A percentile compares a stretch with the other conserved stretches of the same genome.
Evolutionary conservation across 2,888 invertebrate species (phyloP).

Genomic region (Drosophila melanocephala): DNA sequence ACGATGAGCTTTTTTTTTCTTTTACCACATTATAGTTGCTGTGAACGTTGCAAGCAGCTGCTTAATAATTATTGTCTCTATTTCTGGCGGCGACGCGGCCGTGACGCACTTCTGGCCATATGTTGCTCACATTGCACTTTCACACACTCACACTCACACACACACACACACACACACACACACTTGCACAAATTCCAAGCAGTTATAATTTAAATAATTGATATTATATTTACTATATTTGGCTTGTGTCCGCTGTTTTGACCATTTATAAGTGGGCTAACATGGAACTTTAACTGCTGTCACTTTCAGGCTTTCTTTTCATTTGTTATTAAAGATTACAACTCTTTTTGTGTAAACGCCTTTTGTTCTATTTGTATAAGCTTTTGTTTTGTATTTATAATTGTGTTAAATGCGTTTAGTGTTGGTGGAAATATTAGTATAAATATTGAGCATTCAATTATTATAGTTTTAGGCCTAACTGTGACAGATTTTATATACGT

Average conservation of each 20-base stretch:
- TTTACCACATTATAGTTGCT: constrained; percentile 53
- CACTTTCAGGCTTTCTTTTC: not conserved
- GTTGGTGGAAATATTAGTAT: too few species aligned
- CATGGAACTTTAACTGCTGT: not conserved
- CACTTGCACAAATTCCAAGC: constrained; percentile 1
- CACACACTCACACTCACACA: constrained; percentile 32
- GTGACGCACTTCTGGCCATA: constrained; percentile 62
- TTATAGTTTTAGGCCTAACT: not conserved
- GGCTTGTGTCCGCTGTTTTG: not conserved
- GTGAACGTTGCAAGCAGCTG: constrained; percentile 46
- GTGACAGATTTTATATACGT: not conserved
- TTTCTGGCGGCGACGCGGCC: constrained; percentile 11
- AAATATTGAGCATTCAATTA: not conserved
- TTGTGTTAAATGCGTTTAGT: too few species aligned
- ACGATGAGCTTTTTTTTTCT: constrained; percentile 14
- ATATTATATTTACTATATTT: constrained; percentile 34
- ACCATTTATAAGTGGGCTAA: not conserved
- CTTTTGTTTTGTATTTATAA: not conserved
- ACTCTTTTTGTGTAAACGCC: not conserved
- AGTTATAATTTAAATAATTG: constrained; percentile 66
- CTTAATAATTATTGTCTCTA: not conserved
- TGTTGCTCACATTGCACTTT: constrained; percentile 40
- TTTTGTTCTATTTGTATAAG: constrained; percentile 3
- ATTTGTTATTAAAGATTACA: not conserved
- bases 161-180: constrained; percentile 23